Conservation (phyloP, 2,797 vertebrate species). For the Myotis vivesi region DNA sequence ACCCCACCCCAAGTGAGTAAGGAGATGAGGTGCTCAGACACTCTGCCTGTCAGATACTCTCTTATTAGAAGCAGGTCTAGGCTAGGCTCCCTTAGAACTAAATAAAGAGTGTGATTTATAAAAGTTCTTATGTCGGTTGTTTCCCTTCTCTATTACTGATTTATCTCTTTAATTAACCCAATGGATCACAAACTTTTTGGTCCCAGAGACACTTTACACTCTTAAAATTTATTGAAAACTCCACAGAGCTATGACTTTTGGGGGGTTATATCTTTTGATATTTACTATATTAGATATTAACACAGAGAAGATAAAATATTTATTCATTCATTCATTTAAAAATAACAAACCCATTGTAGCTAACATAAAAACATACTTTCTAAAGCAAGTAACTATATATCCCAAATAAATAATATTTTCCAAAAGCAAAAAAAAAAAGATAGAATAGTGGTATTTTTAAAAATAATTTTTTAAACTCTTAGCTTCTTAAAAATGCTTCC, state of each 20-base stretch:
- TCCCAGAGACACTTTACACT: slow-evolving; percentile 46
- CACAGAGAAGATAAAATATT: slow-evolving; percentile 52
- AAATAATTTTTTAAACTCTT: neutral
- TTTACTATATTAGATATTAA: slow-evolving; percentile 21
- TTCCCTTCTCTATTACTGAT: slow-evolving; percentile 40
- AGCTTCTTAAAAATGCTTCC: slow-evolving; percentile 10
- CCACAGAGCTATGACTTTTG: slow-evolving; percentile 43
- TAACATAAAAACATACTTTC: slow-evolving; percentile 32
- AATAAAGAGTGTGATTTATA: slow-evolving; percentile 18
- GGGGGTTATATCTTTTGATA: slow-evolving; percentile 9
- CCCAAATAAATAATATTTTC: slow-evolving; percentile 28
- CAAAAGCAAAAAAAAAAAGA: neutral
- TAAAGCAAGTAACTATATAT: neutral
- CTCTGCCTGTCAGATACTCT: neutral
- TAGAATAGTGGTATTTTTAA: neutral
- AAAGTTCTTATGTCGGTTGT: neutral
- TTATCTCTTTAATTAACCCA: slow-evolving; percentile 62
- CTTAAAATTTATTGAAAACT: slow-evolving; percentile 48
- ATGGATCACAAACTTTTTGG: slow-evolving; percentile 44
- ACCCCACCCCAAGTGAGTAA: neutral
- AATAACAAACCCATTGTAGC: neutral
- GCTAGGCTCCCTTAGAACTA: neutral
- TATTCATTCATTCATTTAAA: slow-evolving; percentile 44
- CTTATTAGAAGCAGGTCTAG: neutral
- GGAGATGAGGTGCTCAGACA: neutral